Conservation (phyloP, 2,113 vertebrate genomes). For the Anser cygnoides region DNA sequence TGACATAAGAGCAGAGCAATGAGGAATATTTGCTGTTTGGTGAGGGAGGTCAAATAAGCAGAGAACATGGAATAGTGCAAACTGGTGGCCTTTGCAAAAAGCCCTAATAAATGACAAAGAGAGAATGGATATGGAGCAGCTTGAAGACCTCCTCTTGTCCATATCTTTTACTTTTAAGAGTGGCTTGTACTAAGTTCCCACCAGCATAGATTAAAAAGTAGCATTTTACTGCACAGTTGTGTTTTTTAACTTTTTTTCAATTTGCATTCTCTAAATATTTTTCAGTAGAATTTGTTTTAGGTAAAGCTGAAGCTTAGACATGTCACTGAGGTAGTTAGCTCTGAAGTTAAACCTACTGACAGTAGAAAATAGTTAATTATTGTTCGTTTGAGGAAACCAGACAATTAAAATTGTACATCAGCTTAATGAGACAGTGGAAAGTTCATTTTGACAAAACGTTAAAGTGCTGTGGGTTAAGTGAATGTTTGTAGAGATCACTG, state of each 20-base stretch:
- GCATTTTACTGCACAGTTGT: neutral
- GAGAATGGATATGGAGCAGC: neutral
- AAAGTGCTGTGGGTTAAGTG: neutral
- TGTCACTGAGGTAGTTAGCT: neutral
- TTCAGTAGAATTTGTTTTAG: neutral
- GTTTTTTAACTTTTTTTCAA: neutral
- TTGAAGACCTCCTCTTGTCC: neutral
- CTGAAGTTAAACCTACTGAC: neutral
- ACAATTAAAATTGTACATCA: neutral
- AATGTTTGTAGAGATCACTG: neutral
- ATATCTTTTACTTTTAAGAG: neutral
- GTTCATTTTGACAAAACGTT: neutral
- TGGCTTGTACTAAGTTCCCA: rapidly evolving
- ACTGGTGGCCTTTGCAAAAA: neutral
- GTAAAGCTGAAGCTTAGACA: neutral
- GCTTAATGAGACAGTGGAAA: neutral
- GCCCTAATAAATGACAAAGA: neutral
- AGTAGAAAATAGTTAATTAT: neutral
- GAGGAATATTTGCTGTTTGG: neutral
- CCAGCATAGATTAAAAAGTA: neutral
- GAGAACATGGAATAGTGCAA: neutral
- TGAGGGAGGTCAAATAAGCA: neutral
- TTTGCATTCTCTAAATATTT: neutral
- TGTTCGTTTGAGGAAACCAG: neutral
- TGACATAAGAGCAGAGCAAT: neutral